phyloP scores from a whole-genome alignment of 2,888 invertebrate genomes.

The Aelia acuminata region DNA sequence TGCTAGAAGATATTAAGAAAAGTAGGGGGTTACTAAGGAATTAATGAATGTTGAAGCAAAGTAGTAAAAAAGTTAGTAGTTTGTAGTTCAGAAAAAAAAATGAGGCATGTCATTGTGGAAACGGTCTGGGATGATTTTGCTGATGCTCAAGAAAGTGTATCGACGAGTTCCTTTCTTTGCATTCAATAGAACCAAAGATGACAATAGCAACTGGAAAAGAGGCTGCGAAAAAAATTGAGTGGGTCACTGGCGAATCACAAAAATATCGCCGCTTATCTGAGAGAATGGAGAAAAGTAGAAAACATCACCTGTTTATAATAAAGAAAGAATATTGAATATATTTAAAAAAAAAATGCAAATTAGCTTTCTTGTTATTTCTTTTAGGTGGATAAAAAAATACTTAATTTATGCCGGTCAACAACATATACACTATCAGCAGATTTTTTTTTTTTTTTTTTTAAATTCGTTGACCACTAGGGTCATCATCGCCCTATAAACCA shows the following conservation, averaged over 20 bases:
- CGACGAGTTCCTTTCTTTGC: background rate
- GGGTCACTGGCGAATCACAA: background rate
- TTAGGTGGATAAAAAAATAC: no score
- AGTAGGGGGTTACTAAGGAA: background rate
- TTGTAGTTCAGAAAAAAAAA: background rate
- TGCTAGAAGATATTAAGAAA: no score
- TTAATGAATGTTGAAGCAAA: background rate
- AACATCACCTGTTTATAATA: background rate
- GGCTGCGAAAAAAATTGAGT: background rate
- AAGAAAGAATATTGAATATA: no score
- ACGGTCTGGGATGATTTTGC: background rate
- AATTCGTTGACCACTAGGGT: no score
- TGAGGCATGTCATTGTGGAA: background rate
- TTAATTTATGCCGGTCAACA: no score
- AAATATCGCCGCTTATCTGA: background rate
- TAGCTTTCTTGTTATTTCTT: no score
- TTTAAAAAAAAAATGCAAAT: no score
- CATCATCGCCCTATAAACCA: no score
- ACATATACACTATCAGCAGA: no score
- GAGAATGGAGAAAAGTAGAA: background rate
- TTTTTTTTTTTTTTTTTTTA: no score
- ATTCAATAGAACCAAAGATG: background rate
- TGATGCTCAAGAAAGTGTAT: conserved; percentile 20
- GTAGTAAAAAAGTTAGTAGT: background rate
- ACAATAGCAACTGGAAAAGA: background rate